Conservation (phyloP, 2,113 vertebrate genomes). For the Grallaria varia region DNA sequence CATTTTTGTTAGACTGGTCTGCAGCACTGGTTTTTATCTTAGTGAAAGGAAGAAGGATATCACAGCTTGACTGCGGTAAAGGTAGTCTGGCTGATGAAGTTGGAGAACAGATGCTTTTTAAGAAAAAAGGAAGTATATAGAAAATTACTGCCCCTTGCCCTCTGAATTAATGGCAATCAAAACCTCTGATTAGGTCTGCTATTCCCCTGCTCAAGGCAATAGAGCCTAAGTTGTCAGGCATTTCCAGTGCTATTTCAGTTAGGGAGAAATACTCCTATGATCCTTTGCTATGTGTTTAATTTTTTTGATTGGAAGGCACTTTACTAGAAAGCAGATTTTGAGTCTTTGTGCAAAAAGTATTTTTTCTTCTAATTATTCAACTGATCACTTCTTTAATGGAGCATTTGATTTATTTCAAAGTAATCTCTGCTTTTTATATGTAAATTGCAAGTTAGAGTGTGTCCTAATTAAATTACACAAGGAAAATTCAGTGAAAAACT, state of each 20-base stretch:
- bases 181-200: neutral
- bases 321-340: conserved; percentile 10
- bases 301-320: neutral
- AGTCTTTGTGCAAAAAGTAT: neutral
- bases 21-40: neutral
- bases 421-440: conserved; percentile 53
- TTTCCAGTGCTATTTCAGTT: neutral
- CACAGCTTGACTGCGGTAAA: neutral
- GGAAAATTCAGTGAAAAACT: neutral
- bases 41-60: neutral
- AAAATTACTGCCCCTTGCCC: neutral
- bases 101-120: neutral
- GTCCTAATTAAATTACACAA: conserved; percentile 37
- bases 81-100: neutral
- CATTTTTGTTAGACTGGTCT: neutral
- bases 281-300: neutral
- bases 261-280: neutral
- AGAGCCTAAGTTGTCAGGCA: neutral
- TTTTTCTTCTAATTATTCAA: conserved; percentile 34
- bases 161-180: neutral
- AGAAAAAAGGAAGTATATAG: neutral
- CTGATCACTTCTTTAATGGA: conserved; percentile 18
- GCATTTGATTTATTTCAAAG: conserved; percentile 48
- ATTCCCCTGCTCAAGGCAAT: neutral
- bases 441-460: conserved; percentile 6